Evolutionary conservation across 2,888 invertebrate genomes (phyloP).

Genomic region (Drosophila sordidapex): DNA sequence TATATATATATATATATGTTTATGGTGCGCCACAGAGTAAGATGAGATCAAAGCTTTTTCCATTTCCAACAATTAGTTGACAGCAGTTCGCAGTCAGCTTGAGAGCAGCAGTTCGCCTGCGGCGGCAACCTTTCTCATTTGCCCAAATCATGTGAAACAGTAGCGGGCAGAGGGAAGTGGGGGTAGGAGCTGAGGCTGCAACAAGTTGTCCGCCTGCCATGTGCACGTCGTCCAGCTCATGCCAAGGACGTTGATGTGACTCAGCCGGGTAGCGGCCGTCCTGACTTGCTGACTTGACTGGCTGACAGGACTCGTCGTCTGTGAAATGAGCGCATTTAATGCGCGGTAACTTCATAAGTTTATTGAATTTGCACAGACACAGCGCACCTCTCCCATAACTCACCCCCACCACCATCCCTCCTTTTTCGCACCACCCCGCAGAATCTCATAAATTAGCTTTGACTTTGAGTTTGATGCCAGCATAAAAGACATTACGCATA

Average conservation of each 20-base stretch:
- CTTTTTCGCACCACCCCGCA: not conserved
- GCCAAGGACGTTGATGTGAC: conserved; percentile 11
- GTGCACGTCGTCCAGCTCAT: conserved; percentile 8
- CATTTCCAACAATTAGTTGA: conserved; percentile 4
- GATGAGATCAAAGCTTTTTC: conserved; percentile 24
- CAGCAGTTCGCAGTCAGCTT: not conserved
- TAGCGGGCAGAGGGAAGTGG: not conserved
- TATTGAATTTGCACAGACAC: conserved; percentile 62
- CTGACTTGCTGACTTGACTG: not conserved
- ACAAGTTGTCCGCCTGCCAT: conserved; percentile 26
- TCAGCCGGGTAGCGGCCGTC: not conserved
- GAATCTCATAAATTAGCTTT: conserved; percentile 61
- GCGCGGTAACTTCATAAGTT: conserved; percentile 73
- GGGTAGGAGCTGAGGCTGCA: conserved; percentile 10
- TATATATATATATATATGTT: not conserved
- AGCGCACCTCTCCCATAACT: not conserved
- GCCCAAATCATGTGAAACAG: conserved; percentile 1
- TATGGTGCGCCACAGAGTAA: conserved; percentile 4
- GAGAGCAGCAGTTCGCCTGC: not conserved
- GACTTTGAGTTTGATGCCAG: conserved; percentile 65
- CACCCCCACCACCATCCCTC: too few species aligned
- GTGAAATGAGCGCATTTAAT: conserved; percentile 67
- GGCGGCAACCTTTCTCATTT: conserved; percentile 6
- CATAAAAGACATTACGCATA: conserved; percentile 73
- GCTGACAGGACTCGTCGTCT: conserved; percentile 18